phyloP scores from a whole-genome alignment of 2,113 vertebrate genomes.

The Piliocolobus tephrosceles region DNA sequence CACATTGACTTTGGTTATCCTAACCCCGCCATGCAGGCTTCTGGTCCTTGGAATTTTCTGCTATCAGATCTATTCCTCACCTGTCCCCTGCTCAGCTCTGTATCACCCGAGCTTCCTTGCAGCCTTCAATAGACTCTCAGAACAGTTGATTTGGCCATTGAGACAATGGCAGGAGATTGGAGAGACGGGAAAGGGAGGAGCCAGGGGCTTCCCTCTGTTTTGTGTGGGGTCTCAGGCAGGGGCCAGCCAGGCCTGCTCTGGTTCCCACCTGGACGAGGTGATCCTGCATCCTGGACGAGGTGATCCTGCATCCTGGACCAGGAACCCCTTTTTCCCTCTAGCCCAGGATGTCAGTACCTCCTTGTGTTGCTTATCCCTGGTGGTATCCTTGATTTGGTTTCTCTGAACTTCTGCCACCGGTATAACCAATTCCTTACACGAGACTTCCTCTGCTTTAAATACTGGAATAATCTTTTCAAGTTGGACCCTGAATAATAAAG shows the following conservation, averaged over 20 bases:
- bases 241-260: neutral
- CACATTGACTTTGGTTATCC: neutral
- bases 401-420: neutral
- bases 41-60: neutral
- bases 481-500: neutral
- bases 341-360: too few species aligned
- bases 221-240: neutral
- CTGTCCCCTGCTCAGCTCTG: neutral
- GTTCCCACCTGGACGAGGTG: neutral
- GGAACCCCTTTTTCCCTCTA: neutral
- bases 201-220: neutral
- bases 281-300: neutral
- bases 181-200: neutral
- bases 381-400: neutral
- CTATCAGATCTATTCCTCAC: neutral
- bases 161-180: too few species aligned
- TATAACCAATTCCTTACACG: neutral
- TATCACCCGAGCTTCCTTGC: too few species aligned
- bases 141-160: neutral
- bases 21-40: fast-evolving
- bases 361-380: neutral
- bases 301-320: neutral
- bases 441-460: neutral
- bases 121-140: neutral
- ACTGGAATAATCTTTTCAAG: neutral